phyloP scores from a whole-genome alignment of 2,113 vertebrate genomes.

The Lamprologus speciosus region DNA sequence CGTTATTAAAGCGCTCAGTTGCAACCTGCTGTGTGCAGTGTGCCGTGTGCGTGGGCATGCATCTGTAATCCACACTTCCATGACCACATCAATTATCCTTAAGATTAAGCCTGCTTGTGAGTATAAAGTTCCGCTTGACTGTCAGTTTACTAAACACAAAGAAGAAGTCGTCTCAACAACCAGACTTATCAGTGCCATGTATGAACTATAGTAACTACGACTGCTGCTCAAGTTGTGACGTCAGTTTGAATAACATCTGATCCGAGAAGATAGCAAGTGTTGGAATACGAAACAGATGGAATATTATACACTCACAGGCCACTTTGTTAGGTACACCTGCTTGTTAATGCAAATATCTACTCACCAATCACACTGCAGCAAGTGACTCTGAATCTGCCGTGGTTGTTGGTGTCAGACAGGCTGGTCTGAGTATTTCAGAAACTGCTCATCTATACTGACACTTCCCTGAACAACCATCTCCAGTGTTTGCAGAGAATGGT shows the following conservation, averaged over 20 bases:
- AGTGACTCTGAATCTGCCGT: neutral
- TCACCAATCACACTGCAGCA: neutral
- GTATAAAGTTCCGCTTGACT: neutral
- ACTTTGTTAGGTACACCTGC: neutral
- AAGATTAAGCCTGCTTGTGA: neutral
- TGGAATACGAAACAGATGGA: neutral
- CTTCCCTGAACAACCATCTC: neutral
- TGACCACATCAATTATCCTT: neutral
- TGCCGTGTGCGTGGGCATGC: neutral
- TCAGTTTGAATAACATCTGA: neutral
- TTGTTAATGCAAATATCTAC: neutral
- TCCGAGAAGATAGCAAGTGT: neutral
- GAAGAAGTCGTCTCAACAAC: neutral
- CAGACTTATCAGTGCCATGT: neutral
- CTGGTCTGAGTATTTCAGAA: neutral
- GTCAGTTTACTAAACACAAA: neutral
- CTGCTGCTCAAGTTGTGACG: neutral
- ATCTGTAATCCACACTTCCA: neutral
- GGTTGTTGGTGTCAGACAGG: neutral
- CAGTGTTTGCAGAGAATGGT: neutral
- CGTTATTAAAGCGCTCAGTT: constrained; percentile 28
- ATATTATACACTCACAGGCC: neutral
- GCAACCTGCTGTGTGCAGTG: neutral
- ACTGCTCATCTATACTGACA: neutral
- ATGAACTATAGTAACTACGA: neutral